phyloP scores from a whole-genome alignment of 2,797 vertebrate genomes.

The Muraenolepis orangiensis region DNA sequence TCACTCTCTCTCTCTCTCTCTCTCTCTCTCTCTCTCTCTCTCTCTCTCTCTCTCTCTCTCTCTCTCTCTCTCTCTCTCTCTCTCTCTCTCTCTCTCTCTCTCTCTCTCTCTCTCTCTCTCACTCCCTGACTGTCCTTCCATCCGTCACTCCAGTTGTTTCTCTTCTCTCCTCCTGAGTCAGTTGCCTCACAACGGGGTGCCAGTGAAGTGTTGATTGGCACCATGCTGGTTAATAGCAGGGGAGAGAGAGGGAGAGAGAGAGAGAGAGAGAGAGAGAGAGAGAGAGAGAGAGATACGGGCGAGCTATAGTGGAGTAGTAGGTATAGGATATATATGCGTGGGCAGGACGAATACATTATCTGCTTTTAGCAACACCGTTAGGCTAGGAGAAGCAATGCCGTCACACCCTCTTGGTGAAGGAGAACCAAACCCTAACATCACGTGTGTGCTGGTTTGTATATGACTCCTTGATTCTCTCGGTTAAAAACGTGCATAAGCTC shows the following conservation, averaged over 20 bases:
- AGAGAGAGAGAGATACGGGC: slow-evolving; percentile 17
- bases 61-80: slow-evolving; percentile 35
- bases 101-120: slow-evolving; percentile 23
- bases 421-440: background rate
- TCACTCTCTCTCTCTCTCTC: slow-evolving; percentile 25
- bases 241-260: slow-evolving; percentile 50
- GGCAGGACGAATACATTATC: background rate
- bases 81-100: slow-evolving; percentile 22
- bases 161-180: slow-evolving; percentile 56
- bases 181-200: slow-evolving; percentile 50
- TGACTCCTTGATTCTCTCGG: background rate
- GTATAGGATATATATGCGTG: background rate
- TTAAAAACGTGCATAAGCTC: background rate
- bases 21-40: slow-evolving; percentile 18
- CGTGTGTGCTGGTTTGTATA: background rate
- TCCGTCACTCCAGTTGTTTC: slow-evolving; percentile 45
- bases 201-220: slow-evolving; percentile 73
- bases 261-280: slow-evolving; percentile 45
- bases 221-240: slow-evolving; percentile 65
- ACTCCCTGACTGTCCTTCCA: slow-evolving; percentile 23
- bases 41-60: slow-evolving; percentile 29
- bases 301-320: background rate
- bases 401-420: background rate
- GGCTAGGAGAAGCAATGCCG: background rate
- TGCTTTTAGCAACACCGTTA: background rate